Evolutionary conservation across 1,140 invertebrate species (phyloP).

Genomic region (Drosophila sp.): DNA sequence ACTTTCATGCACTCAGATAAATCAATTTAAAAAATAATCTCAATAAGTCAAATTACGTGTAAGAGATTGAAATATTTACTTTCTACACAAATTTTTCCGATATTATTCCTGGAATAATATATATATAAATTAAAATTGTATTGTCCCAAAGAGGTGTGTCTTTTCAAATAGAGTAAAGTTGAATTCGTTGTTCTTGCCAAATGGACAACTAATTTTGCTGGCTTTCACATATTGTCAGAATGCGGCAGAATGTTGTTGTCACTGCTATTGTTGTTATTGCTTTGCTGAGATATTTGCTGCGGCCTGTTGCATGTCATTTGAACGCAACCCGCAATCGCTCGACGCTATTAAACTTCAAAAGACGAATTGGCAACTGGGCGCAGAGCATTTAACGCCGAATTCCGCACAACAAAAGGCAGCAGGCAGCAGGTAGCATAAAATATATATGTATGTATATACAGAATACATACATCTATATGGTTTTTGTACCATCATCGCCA

Average conservation of each 20-base stretch:
- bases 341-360: slow-evolving; percentile 78
- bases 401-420: slow-evolving; percentile 64
- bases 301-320: slow-evolving; percentile 66
- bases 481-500: neutral
- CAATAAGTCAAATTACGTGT: no score
- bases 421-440: slow-evolving; percentile 27
- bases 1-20: no score
- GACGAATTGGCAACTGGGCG: slow-evolving; percentile 69
- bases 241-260: slow-evolving; percentile 19
- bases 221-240: slow-evolving; percentile 37
- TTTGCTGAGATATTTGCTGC: neutral
- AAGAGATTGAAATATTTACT: no score
- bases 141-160: no score
- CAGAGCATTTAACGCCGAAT: slow-evolving; percentile 80
- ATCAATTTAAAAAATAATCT: no score
- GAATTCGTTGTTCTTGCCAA: slow-evolving; percentile 1
- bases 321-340: slow-evolving; percentile 32
- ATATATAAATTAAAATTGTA: no score
- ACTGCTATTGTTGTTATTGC: slow-evolving; percentile 1
- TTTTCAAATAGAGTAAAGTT: neutral
- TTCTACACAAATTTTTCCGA: no score
- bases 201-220: neutral
- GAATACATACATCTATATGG: neutral
- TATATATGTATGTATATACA: neutral
- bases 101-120: no score